A percentile compares a stretch with the other conserved stretches of the same genome.
phyloP scores from a whole-genome alignment of 2,888 invertebrate species.

The Drosophila villosipedis region DNA sequence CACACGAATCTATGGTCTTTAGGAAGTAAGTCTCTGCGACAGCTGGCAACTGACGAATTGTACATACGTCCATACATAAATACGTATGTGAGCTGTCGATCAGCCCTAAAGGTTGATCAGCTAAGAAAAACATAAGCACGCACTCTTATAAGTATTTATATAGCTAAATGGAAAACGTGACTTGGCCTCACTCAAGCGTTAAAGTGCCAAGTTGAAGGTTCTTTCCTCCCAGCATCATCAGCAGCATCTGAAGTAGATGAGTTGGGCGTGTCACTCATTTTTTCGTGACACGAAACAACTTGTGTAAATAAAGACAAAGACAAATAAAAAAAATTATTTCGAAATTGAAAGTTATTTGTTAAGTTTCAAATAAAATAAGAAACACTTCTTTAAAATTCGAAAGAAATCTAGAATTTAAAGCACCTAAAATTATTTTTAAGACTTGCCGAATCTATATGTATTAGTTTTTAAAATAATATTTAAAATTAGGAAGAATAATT shows the following conservation, averaged over 20 bases:
- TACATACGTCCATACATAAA: background rate
- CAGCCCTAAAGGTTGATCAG: conserved; percentile 41
- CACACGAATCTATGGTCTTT: conserved; percentile 35
- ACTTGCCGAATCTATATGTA: background rate
- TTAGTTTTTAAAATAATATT: background rate
- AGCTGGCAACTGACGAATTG: conserved; percentile 30
- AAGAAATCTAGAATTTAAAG: background rate
- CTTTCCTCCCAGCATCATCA: conserved; percentile 44
- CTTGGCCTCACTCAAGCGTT: conserved; percentile 50
- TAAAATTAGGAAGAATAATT: background rate
- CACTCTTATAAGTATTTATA: conserved; percentile 51
- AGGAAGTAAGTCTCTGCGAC: conserved; percentile 50
- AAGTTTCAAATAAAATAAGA: background rate
- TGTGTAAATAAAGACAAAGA: background rate
- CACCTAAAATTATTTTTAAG: background rate
- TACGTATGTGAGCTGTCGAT: conserved; percentile 26
- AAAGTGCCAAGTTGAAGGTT: conserved; percentile 77
- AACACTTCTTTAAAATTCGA: background rate
- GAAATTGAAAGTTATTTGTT: background rate
- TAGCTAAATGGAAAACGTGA: conserved; percentile 67
- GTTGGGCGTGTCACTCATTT: background rate
- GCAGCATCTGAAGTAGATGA: conserved; percentile 5
- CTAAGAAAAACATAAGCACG: conserved; percentile 39
- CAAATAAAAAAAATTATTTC: background rate
- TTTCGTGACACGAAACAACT: background rate